Conservation (phyloP, 1,140 invertebrate genomes). For the Ceratosolen fusciceps region DNA sequence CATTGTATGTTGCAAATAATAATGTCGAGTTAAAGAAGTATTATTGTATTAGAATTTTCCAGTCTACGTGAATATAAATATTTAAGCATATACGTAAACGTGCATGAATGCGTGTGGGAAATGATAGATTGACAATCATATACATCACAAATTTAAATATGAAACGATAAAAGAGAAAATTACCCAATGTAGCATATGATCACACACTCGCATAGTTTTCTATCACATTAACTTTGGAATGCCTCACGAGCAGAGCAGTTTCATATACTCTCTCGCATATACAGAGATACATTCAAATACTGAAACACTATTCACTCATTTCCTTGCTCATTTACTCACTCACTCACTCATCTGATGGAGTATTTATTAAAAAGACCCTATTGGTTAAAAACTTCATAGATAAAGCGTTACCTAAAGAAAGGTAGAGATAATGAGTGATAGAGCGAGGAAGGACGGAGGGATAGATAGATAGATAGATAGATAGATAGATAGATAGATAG, state of each 20-base stretch:
- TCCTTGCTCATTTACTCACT: not conserved
- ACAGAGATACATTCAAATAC: not conserved
- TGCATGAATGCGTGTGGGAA: not conserved
- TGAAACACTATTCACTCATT: not conserved
- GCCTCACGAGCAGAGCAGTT: not conserved
- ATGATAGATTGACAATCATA: not conserved
- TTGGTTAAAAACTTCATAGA: conserved; percentile 1
- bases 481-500: conserved; percentile 16
- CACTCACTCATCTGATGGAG: not conserved
- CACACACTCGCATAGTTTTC: not conserved
- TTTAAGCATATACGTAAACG: too few species aligned
- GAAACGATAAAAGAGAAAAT: not conserved
- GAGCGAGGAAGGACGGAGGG: not conserved
- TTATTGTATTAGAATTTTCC: too few species aligned
- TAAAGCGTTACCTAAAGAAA: too few species aligned
- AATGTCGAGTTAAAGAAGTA: too few species aligned
- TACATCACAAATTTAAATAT: not conserved
- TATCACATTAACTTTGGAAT: not conserved
- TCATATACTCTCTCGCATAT: not conserved
- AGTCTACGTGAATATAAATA: too few species aligned
- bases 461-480: conserved; percentile 10
- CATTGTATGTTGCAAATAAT: too few species aligned
- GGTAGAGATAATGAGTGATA: too few species aligned
- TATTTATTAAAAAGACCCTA: not conserved
- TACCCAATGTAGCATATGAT: not conserved